Evolutionary conservation across 2,113 vertebrate species (phyloP).

Genomic region (Hydrochoerus hydrochaeris): DNA sequence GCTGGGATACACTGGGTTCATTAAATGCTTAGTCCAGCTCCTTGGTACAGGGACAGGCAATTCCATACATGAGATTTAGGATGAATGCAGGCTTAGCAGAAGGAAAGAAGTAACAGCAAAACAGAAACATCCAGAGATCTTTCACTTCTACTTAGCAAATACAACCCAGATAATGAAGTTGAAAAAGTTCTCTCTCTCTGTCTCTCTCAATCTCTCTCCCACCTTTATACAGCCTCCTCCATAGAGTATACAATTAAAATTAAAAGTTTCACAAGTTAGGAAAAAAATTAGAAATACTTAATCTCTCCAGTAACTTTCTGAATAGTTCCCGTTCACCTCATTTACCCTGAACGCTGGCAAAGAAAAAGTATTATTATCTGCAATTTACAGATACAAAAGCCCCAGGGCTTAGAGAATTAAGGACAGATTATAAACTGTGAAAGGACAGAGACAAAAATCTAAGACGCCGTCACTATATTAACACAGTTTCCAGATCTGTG

Average conservation of each 20-base stretch:
- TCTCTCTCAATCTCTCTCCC: background rate
- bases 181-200: background rate
- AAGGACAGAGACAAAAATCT: slow-evolving; percentile 48
- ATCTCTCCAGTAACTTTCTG: background rate
- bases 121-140: background rate
- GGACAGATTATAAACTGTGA: background rate
- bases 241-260: background rate
- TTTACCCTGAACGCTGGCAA: slow-evolving; percentile 51
- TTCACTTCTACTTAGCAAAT: background rate
- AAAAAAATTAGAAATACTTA: background rate
- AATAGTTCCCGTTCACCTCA: slow-evolving; percentile 42
- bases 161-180: background rate
- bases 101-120: background rate
- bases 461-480: background rate
- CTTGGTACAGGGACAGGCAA: background rate
- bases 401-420: background rate
- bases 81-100: background rate
- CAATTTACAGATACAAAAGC: background rate
- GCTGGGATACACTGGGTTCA: background rate
- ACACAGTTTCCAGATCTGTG: background rate
- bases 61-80: background rate
- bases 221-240: background rate
- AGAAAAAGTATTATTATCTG: background rate
- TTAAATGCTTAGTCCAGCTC: background rate
- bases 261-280: background rate